Percentiles rank a stretch among this genome's conserved stretches.
phyloP scores from a whole-genome alignment of 2,888 invertebrate species.

The Blastobasis adustella region DNA sequence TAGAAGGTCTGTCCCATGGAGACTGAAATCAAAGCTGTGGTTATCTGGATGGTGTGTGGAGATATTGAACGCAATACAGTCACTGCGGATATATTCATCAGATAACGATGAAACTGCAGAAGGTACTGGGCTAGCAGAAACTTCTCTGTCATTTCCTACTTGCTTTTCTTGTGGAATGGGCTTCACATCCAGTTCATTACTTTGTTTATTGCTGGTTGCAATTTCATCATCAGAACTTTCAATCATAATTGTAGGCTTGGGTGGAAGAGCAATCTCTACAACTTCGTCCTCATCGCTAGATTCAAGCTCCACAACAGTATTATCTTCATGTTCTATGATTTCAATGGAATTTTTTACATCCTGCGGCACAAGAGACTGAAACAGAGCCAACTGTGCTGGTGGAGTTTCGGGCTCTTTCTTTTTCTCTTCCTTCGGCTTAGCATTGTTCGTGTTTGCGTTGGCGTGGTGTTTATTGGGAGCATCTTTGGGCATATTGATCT shows the following conservation, averaged over 20 bases:
- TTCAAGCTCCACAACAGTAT: slow-evolving; percentile 39
- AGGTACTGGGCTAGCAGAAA: slow-evolving; percentile 61
- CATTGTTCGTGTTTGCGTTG: slow-evolving; percentile 15
- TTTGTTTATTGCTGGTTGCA: slow-evolving; percentile 22
- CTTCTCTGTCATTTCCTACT: slow-evolving; percentile 32
- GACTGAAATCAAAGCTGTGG: slow-evolving; percentile 64
- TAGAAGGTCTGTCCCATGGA: slow-evolving; percentile 61
- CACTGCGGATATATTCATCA: slow-evolving; percentile 66
- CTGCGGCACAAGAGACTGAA: slow-evolving; percentile 43
- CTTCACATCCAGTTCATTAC: slow-evolving; percentile 8
- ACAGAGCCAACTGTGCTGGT: slow-evolving; percentile 40
- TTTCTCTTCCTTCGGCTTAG: slow-evolving; percentile 45
- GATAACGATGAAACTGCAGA: slow-evolving; percentile 67
- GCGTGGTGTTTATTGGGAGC: slow-evolving; percentile 10
- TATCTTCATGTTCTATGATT: slow-evolving; percentile 40
- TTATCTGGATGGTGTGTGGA: slow-evolving; percentile 50
- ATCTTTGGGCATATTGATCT: slow-evolving; percentile 21
- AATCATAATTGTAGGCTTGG: slow-evolving; percentile 63
- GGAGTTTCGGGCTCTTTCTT: slow-evolving; percentile 18
- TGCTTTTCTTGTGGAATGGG: slow-evolving; percentile 15
- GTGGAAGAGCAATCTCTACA: slow-evolving; percentile 59
- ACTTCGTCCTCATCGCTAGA: slow-evolving; percentile 69
- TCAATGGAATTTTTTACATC: slow-evolving; percentile 46
- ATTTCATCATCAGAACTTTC: slow-evolving; percentile 67
- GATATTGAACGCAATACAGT: slow-evolving; percentile 66